Base-by-base conservation (phyloP, 1,140 invertebrate species). In the Drosophila gunungcola region DNA sequence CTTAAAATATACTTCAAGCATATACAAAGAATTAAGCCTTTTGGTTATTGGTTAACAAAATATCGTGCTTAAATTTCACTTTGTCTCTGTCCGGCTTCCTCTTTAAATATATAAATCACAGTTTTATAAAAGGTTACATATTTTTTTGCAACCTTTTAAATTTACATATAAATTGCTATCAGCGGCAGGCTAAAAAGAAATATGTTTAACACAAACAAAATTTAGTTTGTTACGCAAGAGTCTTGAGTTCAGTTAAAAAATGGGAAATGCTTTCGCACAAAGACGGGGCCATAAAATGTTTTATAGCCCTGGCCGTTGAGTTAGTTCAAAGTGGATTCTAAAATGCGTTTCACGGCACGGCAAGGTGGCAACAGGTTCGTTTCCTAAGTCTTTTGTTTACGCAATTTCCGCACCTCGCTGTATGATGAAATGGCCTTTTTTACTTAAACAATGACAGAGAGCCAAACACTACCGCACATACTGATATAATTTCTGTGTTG, bases 351-450 rank as follows among this genome's bases (percentile, higher is more conserved):
- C 21, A 65, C 43, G 58, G 48, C 45, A 56, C 29, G 36, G 34
- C 34, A 38, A 68, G 65, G 34, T 55, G 51, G 45, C 62, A 76
- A 72, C 83, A 67, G 56, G 83, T 89, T 83, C 70, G 84, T 75
- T 88, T 70, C 75, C 75, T 76, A 82, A 86, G 82, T 88, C 83
- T 82, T 86, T 79, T 48, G 79, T 89, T 88, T 88, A 82, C 79
- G 83, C 83, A 86, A 86, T 76, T 75, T 88, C 79, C 83, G 63
- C 13, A 53, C 49, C 54, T 41, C 39, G 49, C 16, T 21, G 16
- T 21, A 49, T 38, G 82, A 86, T 70, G 81, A 85, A 85, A 85
- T 74, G 68, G 51, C 27, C 9, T 43, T 45, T 70, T 58, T 78
- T 48, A 39, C 51, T 60, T 60, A 49, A 58, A 82, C 78, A 82